Conservation (phyloP, 2,113 vertebrate genomes). For the Meleagris gallopavo region DNA sequence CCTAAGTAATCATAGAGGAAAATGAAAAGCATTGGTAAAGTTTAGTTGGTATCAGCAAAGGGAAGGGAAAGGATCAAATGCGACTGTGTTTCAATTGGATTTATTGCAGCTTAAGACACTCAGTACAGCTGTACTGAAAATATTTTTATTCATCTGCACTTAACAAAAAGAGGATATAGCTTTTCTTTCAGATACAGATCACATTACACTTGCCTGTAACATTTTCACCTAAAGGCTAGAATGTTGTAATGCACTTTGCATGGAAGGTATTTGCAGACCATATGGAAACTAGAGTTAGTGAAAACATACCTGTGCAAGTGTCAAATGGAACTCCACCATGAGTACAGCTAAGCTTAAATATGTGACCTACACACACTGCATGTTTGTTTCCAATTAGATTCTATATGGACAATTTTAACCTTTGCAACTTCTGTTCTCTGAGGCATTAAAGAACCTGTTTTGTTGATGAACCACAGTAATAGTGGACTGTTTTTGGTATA, state of each 20-base stretch:
- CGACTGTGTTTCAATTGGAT: background rate
- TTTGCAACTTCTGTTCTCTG: constrained; percentile 29
- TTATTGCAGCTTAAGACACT: background rate
- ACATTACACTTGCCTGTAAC: constrained; percentile 43
- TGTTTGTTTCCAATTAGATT: constrained; percentile 46
- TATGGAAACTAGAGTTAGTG: constrained; percentile 49
- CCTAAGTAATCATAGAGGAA: background rate
- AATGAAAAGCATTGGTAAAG: background rate
- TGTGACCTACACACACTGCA: constrained; percentile 8
- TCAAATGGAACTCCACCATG: constrained; percentile 35
- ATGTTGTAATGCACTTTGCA: constrained; percentile 37
- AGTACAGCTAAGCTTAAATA: constrained; percentile 10
- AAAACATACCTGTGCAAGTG: constrained; percentile 51
- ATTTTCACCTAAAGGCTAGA: constrained; percentile 62
- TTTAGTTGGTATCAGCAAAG: background rate
- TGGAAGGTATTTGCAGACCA: constrained; percentile 47
- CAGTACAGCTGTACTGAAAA: constrained; percentile 15
- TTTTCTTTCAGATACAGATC: background rate
- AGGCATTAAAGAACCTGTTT: background rate
- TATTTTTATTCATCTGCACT: constrained; percentile 21
- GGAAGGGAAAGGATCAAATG: background rate
- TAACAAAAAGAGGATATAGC: constrained; percentile 21
- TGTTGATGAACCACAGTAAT: background rate
- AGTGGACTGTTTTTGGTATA: background rate
- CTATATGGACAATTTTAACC: background rate